Conservation (phyloP, 1,140 invertebrate genomes). For the Drosophila oshimai region DNA sequence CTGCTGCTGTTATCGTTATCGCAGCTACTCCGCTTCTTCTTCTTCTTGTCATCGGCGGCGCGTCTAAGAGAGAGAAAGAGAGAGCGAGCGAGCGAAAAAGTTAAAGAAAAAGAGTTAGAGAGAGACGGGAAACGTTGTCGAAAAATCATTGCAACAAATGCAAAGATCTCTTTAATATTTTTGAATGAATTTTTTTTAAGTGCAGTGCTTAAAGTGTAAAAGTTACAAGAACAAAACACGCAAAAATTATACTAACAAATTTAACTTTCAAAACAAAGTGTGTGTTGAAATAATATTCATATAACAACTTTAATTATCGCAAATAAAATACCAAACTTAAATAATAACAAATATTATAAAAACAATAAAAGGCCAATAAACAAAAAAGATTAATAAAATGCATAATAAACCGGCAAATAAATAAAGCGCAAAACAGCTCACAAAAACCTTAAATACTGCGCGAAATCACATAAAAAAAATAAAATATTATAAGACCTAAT, state of each 20-base stretch:
- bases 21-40: slow-evolving; percentile 11
- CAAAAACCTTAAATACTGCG: too few relatives aligned
- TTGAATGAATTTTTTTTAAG: background rate
- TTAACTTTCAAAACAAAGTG: background rate
- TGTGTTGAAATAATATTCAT: background rate
- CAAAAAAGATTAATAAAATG: too few relatives aligned
- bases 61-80: background rate
- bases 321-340: too few relatives aligned
- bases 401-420: too few relatives aligned
- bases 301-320: too few relatives aligned
- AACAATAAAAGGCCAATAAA: too few relatives aligned
- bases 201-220: background rate
- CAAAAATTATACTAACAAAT: background rate
- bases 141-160: background rate
- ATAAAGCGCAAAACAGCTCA: too few relatives aligned
- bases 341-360: too few relatives aligned
- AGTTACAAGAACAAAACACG: background rate
- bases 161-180: background rate
- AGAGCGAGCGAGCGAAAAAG: background rate
- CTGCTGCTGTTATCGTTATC: slow-evolving; percentile 33
- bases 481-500: too few relatives aligned
- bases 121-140: too few relatives aligned
- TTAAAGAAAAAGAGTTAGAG: background rate
- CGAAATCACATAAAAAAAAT: too few relatives aligned
- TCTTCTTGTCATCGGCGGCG: slow-evolving; percentile 27